These are phyloP conservation scores for Mimachlamys varia DNA, from an alignment of 2,888 invertebrate species.

Conservation along the genomic window DNA sequence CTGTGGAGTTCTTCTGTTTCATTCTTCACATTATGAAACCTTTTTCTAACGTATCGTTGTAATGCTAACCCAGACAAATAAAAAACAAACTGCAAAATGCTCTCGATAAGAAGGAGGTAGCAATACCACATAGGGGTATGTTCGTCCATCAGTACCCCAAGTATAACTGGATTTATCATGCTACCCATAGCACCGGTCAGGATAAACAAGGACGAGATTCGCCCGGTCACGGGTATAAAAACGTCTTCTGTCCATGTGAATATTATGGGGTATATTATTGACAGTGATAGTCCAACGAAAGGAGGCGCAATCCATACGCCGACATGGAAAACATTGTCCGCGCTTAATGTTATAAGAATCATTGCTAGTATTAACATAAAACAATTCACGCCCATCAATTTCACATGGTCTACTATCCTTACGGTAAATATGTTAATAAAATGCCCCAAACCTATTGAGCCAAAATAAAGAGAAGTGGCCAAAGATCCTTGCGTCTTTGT, in stretches of 20 bases:
- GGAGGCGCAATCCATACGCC: conserved; percentile 57
- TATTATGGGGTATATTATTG: conserved; percentile 60
- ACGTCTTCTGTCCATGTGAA: conserved; percentile 64
- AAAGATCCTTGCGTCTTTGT: neutral
- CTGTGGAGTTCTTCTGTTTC: neutral
- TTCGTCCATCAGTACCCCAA: conserved; percentile 61
- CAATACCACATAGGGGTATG: conserved; percentile 57
- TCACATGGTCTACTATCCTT: neutral
- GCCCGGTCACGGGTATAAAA: conserved; percentile 59
- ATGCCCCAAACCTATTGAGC: conserved; percentile 6
- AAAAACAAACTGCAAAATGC: conserved; percentile 31
- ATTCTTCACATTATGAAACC: neutral
- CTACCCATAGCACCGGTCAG: conserved; percentile 55
- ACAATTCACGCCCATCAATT: neutral
- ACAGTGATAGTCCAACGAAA: conserved; percentile 59
- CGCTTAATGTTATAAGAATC: neutral
- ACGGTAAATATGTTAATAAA: conserved; percentile 1
- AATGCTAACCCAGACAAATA: conserved; percentile 14
- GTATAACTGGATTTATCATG: conserved; percentile 58
- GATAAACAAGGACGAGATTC: conserved; percentile 58
- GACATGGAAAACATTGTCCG: neutral
- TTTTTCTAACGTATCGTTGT: neutral
- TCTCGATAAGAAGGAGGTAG: conserved; percentile 54
- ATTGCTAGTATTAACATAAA: conserved; percentile 12
- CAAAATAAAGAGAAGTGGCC: neutral